These are phyloP conservation scores for Blera fallax DNA, from an alignment of 2,888 invertebrate genomes.

Conservation along the genomic window DNA sequence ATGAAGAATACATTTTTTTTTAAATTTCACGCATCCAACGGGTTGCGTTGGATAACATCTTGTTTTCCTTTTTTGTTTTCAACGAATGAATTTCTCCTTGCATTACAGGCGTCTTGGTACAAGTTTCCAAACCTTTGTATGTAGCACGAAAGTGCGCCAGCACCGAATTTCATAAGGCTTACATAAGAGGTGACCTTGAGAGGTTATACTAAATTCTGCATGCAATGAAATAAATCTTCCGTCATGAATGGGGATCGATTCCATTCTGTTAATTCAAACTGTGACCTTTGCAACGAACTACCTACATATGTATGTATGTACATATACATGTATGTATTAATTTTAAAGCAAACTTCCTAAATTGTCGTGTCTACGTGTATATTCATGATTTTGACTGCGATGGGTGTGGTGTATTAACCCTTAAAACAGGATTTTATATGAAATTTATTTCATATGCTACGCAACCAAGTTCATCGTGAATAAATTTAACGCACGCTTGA, in stretches of 20 bases:
- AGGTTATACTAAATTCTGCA: conserved; percentile 17
- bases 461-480: not conserved
- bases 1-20: too few relatives aligned
- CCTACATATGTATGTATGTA: too few relatives aligned
- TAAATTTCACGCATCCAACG: not conserved
- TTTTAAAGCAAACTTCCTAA: not conserved
- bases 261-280: not conserved
- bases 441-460: not conserved
- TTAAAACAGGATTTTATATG: conserved; percentile 28
- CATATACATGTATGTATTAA: not conserved
- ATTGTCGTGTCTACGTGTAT: not conserved
- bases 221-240: conserved; percentile 44
- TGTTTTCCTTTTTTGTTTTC: not conserved
- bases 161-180: conserved; percentile 17
- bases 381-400: not conserved
- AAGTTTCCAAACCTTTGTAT: not conserved
- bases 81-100: not conserved
- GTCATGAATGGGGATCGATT: not conserved
- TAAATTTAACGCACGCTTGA: not conserved
- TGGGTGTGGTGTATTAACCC: conserved; percentile 30
- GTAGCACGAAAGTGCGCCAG: not conserved
- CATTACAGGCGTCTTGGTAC: not conserved
- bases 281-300: conserved; percentile 18
- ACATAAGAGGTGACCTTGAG: conserved; percentile 27
- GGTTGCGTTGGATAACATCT: not conserved